Percentiles rank a stretch among this genome's conserved stretches.
Evolutionary conservation across 2,888 invertebrate species (phyloP).

Genomic region (Octodonta nipae): DNA sequence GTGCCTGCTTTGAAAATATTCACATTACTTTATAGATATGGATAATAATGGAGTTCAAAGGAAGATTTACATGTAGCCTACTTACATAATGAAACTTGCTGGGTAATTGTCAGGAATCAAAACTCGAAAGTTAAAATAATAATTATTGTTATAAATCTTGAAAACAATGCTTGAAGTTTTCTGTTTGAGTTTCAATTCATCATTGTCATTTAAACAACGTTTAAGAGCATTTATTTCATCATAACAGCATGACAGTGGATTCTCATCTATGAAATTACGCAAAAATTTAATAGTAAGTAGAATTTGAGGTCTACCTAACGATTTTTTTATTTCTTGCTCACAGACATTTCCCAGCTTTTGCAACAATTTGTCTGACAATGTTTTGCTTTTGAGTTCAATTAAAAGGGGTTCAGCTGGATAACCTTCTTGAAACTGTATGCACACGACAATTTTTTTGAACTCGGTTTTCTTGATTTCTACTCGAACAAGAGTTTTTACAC

Average conservation of each 20-base stretch:
- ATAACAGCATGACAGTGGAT: constrained; percentile 57
- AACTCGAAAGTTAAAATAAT: constrained; percentile 46
- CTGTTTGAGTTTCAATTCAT: constrained; percentile 53
- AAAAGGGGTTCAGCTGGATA: constrained; percentile 49
- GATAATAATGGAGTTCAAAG: background rate
- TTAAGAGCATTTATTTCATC: constrained; percentile 54
- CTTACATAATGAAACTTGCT: constrained; percentile 37
- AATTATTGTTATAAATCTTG: constrained; percentile 44
- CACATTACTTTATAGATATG: no score
- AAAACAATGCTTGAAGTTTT: constrained; percentile 47
- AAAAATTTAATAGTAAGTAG: constrained; percentile 47
- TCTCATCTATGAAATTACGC: constrained; percentile 51
- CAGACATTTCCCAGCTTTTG: constrained; percentile 47
- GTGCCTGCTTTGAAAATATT: no score
- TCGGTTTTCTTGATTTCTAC: constrained; percentile 52
- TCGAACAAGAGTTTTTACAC: constrained; percentile 51
- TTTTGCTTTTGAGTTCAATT: constrained; percentile 57
- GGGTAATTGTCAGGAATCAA: constrained; percentile 55
- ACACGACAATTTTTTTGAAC: constrained; percentile 48
- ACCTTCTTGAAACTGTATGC: constrained; percentile 50
- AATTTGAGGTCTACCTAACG: constrained; percentile 47
- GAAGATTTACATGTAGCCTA: constrained; percentile 6
- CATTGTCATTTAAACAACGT: constrained; percentile 35
- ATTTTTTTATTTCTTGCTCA: constrained; percentile 46
- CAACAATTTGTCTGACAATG: constrained; percentile 48